These are phyloP conservation scores for Coenonympha arcania DNA, from an alignment of 2,888 invertebrate genomes.

Conservation along the genomic window DNA sequence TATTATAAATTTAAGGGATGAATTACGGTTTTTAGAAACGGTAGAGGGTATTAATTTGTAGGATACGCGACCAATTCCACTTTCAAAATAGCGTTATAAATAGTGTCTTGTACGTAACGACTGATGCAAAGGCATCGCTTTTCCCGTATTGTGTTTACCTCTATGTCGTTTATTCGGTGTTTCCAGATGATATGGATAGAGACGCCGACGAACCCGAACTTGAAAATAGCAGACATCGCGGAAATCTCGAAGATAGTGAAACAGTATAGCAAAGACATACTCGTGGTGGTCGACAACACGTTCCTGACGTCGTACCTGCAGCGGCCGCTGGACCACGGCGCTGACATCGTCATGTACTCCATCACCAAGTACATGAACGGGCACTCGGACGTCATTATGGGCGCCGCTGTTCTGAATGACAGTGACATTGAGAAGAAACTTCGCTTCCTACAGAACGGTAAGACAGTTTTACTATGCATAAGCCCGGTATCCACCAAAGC, in stretches of 20 bases:
- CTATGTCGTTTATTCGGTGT: neutral
- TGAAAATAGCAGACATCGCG: slow-evolving; percentile 91
- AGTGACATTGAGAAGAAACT: slow-evolving; percentile 81
- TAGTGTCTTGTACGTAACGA: too few relatives aligned
- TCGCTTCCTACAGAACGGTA: slow-evolving; percentile 91
- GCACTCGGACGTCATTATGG: slow-evolving; percentile 98
- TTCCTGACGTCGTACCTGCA: slow-evolving; percentile 94
- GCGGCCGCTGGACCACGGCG: slow-evolving; percentile 91
- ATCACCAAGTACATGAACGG: slow-evolving; percentile 99
- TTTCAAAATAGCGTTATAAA: too few relatives aligned
- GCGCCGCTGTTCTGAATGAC: slow-evolving; percentile 84
- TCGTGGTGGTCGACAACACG: slow-evolving; percentile 93
- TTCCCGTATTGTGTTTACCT: too few relatives aligned
- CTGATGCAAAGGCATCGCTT: too few relatives aligned
- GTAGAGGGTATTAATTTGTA: too few relatives aligned
- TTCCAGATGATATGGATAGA: slow-evolving; percentile 92
- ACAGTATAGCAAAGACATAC: slow-evolving; percentile 69
- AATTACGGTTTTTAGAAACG: too few relatives aligned
- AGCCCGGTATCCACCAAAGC: too few relatives aligned
- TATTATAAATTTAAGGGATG: too few relatives aligned
- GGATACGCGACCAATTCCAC: too few relatives aligned
- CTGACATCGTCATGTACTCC: slow-evolving; percentile 93
- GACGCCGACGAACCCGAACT: slow-evolving; percentile 94
- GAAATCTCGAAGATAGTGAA: slow-evolving; percentile 76
- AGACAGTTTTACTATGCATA: too few relatives aligned